Evolutionary conservation across 1,140 invertebrate species (phyloP).

Genomic region (Drosophila repleta): DNA sequence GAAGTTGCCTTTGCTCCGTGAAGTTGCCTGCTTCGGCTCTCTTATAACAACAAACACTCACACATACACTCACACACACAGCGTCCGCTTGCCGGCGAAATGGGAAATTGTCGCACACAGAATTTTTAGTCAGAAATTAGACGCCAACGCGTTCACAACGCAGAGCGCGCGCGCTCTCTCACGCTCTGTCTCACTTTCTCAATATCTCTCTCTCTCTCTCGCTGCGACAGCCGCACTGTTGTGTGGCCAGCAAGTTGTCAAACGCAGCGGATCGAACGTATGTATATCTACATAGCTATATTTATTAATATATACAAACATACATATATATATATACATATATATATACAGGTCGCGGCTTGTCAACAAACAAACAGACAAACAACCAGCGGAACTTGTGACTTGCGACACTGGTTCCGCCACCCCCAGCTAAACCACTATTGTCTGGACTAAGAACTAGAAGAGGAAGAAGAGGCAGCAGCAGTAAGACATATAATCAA

Average conservation of each 20-base stretch:
- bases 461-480: not conserved
- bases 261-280: slow-evolving; percentile 23
- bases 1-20: slow-evolving; percentile 16
- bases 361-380: not conserved
- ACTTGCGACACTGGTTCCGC: not conserved
- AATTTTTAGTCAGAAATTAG: slow-evolving; percentile 72
- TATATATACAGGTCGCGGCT: not conserved
- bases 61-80: slow-evolving; percentile 9
- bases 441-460: slow-evolving; percentile 9
- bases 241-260: slow-evolving; percentile 35
- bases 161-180: slow-evolving; percentile 26
- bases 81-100: slow-evolving; percentile 69
- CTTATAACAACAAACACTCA: slow-evolving; percentile 38
- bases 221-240: slow-evolving; percentile 5
- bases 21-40: slow-evolving; percentile 23
- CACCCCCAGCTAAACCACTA: slow-evolving; percentile 2
- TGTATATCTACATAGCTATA: slow-evolving; percentile 34
- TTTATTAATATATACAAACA: not conserved
- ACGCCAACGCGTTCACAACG: slow-evolving; percentile 72
- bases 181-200: not conserved
- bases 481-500: not conserved
- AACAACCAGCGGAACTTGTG: not conserved
- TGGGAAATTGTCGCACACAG: slow-evolving; percentile 66
- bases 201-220: not conserved
- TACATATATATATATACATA: slow-evolving; percentile 9